Evolutionary conservation across 92 coral and sea anemone genomes (phyloP).

Genomic region (Virgularia gustaviana): DNA sequence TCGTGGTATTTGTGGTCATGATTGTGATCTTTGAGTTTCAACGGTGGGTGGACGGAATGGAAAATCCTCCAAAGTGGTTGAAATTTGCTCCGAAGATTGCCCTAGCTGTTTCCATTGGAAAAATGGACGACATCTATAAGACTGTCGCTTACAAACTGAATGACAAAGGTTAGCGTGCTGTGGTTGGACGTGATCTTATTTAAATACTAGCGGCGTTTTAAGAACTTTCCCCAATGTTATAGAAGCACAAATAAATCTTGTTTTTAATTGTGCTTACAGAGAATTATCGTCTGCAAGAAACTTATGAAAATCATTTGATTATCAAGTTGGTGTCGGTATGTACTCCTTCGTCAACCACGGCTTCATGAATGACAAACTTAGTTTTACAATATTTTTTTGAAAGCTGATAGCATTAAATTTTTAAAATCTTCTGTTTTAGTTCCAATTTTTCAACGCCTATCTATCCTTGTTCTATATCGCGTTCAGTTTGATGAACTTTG

Average conservation of each 20-base stretch:
- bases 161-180: constrained; percentile 71
- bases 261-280: constrained; percentile 50
- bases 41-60: constrained; percentile 92
- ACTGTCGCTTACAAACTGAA: constrained; percentile 88
- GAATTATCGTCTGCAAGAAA: constrained; percentile 92
- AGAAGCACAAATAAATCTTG: too few species aligned
- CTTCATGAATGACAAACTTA: too few species aligned
- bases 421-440: constrained; percentile 51
- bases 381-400: too few species aligned
- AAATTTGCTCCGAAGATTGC: constrained; percentile 96
- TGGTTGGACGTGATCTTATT: too few species aligned
- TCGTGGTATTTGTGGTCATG: constrained; percentile 79
- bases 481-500: constrained; percentile 77
- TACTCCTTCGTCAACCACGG: not conserved
- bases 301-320: constrained; percentile 90
- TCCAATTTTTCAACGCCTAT: constrained; percentile 93
- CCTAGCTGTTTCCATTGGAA: constrained; percentile 90
- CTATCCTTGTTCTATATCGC: constrained; percentile 93
- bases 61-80: constrained; percentile 93
- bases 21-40: constrained; percentile 90
- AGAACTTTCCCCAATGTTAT: too few species aligned
- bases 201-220: too few species aligned
- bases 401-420: too few species aligned
- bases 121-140: constrained; percentile 94
- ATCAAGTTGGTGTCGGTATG: constrained; percentile 96